These are phyloP conservation scores for Heteromyza rotundicornis DNA, from an alignment of 2,888 invertebrate species.

Conservation along the genomic window DNA sequence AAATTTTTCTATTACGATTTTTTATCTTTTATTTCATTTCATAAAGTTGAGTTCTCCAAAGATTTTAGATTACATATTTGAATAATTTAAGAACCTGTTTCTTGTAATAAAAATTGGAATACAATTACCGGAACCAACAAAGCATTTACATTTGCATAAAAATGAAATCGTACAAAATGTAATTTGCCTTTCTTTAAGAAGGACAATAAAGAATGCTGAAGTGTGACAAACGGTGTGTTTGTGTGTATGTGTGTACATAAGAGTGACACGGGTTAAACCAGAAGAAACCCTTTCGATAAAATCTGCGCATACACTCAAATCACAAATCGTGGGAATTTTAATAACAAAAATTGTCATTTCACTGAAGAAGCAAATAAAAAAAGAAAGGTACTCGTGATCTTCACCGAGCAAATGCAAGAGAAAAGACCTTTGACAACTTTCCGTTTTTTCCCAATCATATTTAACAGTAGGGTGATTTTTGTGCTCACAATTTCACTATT, in stretches of 20 bases:
- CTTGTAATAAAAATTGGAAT: background rate
- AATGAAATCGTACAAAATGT: background rate
- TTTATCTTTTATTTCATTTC: too few relatives aligned
- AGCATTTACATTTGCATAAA: background rate
- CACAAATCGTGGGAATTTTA: background rate
- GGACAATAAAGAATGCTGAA: background rate
- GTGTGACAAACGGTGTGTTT: background rate
- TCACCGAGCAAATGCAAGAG: too few relatives aligned
- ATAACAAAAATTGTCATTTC: background rate
- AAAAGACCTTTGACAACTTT: background rate
- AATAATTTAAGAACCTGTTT: background rate
- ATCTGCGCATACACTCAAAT: background rate
- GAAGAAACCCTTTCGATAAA: background rate
- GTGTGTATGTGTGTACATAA: background rate
- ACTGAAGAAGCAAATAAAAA: background rate
- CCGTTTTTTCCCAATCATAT: background rate
- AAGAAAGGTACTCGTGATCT: background rate
- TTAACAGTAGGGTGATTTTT: constrained; percentile 43
- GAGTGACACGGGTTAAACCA: background rate
- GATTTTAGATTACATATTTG: too few relatives aligned
- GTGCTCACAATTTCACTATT: constrained; percentile 32
- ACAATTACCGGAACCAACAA: background rate
- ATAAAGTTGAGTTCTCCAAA: too few relatives aligned
- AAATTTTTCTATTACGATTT: too few relatives aligned
- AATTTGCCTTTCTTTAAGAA: background rate